Conservation (phyloP, 1,140 invertebrate species). For the Drosophila nebulosa region DNA sequence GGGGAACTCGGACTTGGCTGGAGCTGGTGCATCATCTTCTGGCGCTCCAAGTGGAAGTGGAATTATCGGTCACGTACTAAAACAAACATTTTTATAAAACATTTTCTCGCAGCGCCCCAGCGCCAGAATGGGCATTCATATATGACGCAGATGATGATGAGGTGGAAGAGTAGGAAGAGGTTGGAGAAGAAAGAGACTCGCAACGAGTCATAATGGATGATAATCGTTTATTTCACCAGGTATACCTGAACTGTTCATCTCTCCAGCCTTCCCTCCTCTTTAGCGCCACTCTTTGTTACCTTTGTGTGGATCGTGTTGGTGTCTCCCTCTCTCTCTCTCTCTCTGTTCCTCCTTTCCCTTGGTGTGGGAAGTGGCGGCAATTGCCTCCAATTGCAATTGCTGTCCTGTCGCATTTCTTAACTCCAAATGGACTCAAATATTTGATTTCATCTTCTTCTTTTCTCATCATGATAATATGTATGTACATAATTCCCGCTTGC, state of each 20-base stretch:
- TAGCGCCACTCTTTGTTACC: conserved; percentile 54
- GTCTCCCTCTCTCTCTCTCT: neutral
- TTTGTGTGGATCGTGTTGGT: conserved; percentile 20
- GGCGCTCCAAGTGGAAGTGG: conserved; percentile 19
- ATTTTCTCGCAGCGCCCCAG: neutral
- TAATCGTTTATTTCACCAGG: conserved; percentile 53
- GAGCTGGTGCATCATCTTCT: conserved; percentile 20
- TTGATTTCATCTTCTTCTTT: conserved; percentile 3
- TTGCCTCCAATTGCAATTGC: conserved; percentile 13
- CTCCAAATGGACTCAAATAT: neutral
- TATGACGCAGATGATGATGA: neutral
- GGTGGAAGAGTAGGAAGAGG: neutral
- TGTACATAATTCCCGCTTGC: neutral
- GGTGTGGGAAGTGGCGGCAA: conserved; percentile 33
- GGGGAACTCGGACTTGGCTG: neutral
- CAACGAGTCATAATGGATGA: conserved; percentile 72
- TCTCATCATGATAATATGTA: neutral
- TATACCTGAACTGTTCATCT: neutral
- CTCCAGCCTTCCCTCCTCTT: neutral
- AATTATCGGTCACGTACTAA: conserved; percentile 71
- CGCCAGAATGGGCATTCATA: neutral
- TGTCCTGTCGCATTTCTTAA: neutral
- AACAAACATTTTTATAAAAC: conserved; percentile 74
- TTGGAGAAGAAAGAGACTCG: neutral
- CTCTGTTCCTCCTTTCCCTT: neutral